phyloP scores from a whole-genome alignment of 1,140 invertebrate genomes.

The Prorops nasuta region DNA sequence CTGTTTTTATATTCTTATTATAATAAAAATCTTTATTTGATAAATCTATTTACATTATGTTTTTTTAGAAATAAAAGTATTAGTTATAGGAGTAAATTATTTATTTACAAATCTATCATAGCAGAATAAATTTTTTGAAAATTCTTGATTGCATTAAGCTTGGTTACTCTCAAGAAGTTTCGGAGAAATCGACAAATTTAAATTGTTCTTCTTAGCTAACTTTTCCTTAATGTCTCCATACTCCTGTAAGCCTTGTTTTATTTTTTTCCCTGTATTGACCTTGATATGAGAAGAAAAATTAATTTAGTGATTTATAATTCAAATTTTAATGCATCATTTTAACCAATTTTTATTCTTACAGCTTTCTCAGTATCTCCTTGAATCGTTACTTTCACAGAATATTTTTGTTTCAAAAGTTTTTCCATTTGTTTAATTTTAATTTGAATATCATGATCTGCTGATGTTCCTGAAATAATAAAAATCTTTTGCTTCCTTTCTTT shows the following conservation, averaged over 20 bases:
- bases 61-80: too few relatives aligned
- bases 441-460: constrained; percentile 6
- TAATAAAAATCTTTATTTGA: too few relatives aligned
- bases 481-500: neutral
- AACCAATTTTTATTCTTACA: constrained; percentile 23
- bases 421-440: constrained; percentile 61
- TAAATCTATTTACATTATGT: too few relatives aligned
- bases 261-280: constrained; percentile 4
- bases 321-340: neutral
- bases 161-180: too few relatives aligned
- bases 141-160: too few relatives aligned
- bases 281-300: constrained; percentile 25
- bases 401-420: constrained; percentile 64
- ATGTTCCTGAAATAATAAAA: constrained; percentile 1
- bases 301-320: neutral
- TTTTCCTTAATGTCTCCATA: neutral
- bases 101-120: too few relatives aligned
- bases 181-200: too few relatives aligned
- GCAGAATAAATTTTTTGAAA: too few relatives aligned
- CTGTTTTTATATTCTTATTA: too few relatives aligned
- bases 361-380: constrained; percentile 47
- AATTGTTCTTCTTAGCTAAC: too few relatives aligned
- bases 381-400: constrained; percentile 63
- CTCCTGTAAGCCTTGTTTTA: constrained; percentile 9
- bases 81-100: too few relatives aligned